A percentile compares a stretch with the other conserved stretches of the same genome.
Conservation (phyloP, 2,113 vertebrate species). For the Bambusicola thoracicus region DNA sequence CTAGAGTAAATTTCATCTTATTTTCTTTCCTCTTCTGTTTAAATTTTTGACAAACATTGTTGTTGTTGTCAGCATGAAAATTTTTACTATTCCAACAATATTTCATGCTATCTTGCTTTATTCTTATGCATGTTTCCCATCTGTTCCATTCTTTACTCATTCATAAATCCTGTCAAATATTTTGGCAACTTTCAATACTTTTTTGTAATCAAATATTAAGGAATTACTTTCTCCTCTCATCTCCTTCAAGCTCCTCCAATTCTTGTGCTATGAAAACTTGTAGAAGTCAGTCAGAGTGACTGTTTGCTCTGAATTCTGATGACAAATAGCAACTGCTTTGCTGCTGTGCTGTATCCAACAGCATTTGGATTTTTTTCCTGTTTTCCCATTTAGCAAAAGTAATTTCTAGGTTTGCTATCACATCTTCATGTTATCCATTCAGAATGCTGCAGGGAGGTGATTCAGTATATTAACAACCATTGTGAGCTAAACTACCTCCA, state of each 20-base stretch:
- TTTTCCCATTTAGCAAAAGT: constrained; percentile 13
- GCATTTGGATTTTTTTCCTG: neutral
- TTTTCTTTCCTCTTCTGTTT: neutral
- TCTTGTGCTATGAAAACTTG: neutral
- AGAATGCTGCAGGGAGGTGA: neutral
- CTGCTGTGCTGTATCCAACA: neutral
- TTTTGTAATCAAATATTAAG: neutral
- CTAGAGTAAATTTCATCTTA: neutral
- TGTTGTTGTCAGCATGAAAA: neutral
- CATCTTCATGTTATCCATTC: constrained; percentile 8
- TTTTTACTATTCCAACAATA: neutral
- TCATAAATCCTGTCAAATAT: neutral
- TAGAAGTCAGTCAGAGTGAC: neutral
- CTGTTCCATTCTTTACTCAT: neutral
- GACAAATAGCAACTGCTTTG: neutral
- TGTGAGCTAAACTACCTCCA: neutral
- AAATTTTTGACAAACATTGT: neutral
- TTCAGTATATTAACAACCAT: neutral
- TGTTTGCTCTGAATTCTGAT: neutral
- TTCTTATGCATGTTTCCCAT: neutral
- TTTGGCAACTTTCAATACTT: neutral
- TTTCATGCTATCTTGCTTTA: neutral
- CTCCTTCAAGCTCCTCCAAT: neutral
- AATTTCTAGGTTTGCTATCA: constrained; percentile 23
- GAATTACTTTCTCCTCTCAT: neutral